A percentile compares a stretch with the other conserved stretches of the same genome.
Conservation (phyloP, 2,113 vertebrate genomes). For the Xiphophorus couchianus region DNA sequence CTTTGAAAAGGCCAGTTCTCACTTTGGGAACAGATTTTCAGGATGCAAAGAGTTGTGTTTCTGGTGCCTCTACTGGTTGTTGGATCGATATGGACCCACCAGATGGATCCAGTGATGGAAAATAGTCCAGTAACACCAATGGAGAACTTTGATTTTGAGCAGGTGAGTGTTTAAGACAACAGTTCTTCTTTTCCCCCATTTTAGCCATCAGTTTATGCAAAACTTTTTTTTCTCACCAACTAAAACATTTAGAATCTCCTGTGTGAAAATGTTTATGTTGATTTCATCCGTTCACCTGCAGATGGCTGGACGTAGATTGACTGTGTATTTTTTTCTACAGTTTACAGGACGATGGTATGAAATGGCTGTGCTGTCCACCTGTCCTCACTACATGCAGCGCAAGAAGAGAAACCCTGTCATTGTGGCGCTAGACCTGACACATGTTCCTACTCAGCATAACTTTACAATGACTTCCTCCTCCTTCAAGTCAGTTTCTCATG, state of each 20-base stretch:
- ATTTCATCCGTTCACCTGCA: background rate
- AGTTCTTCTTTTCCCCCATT: background rate
- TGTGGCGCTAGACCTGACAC: conserved; percentile 79
- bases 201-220: background rate
- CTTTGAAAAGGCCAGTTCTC: background rate
- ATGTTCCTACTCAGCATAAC: conserved; percentile 17
- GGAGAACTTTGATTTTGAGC: conserved; percentile 84
- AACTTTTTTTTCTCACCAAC: background rate
- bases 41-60: conserved; percentile 42
- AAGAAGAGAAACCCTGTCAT: conserved; percentile 75
- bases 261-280: background rate
- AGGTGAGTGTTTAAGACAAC: conserved; percentile 74
- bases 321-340: conserved; percentile 43
- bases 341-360: conserved; percentile 89
- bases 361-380: conserved; percentile 82
- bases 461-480: conserved; percentile 50
- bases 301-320: background rate
- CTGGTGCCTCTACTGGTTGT: conserved; percentile 46
- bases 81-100: conserved; percentile 25
- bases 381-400: conserved; percentile 80
- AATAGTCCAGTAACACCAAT: conserved; percentile 72
- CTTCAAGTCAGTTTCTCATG: conserved; percentile 40
- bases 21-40: background rate
- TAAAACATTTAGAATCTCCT: background rate
- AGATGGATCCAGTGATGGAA: background rate